These are phyloP conservation scores for Aspidiotus rigidus DNA, from an alignment of 2,888 invertebrate species.

Conservation along the genomic window DNA sequence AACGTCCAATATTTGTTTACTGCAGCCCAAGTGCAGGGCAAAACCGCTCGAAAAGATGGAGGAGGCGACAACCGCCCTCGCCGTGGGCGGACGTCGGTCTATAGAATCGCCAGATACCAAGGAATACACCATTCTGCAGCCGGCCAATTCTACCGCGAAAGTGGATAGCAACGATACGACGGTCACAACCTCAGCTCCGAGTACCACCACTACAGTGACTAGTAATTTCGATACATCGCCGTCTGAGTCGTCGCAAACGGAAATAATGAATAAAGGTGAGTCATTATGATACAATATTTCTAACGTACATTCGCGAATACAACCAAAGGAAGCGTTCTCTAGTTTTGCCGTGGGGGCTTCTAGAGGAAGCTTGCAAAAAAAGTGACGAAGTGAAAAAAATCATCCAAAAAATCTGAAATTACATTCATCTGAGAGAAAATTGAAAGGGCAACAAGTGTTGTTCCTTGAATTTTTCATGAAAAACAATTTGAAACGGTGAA, in stretches of 20 bases:
- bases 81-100: constrained; percentile 18
- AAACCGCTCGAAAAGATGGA: constrained; percentile 43
- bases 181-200: constrained; percentile 37
- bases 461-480: too few species aligned
- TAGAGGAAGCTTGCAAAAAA: too few species aligned
- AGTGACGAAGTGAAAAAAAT: too few species aligned
- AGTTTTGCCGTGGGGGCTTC: too few species aligned
- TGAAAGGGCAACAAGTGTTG: too few species aligned
- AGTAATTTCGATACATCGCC: constrained; percentile 41
- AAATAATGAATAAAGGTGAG: not conserved
- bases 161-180: constrained; percentile 54
- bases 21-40: constrained; percentile 44
- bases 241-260: constrained; percentile 28
- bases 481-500: too few species aligned
- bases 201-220: constrained; percentile 37
- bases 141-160: constrained; percentile 63
- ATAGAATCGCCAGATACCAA: constrained; percentile 46
- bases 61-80: constrained; percentile 39
- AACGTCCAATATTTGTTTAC: constrained; percentile 42
- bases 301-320: too few species aligned
- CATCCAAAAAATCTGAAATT: too few species aligned
- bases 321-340: too few species aligned
- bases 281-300: too few species aligned
- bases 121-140: constrained; percentile 79
- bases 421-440: too few species aligned